Evolutionary conservation across 2,888 invertebrate genomes (phyloP), one percentile per base, ranked within the genome.

Genomic region (Drosophila ochracea): DNA sequence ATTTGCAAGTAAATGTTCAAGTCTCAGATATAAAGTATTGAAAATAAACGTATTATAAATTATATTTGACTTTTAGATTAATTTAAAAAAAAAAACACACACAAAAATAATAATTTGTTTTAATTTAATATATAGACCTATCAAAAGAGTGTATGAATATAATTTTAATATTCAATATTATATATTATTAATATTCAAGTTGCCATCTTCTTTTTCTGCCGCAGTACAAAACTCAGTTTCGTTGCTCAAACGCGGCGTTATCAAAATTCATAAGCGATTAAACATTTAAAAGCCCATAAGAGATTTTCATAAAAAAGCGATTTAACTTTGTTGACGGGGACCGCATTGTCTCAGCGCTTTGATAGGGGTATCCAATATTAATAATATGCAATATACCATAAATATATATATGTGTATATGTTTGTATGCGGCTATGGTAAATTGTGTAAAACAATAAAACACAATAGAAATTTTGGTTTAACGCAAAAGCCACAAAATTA

Each of bases 281-380:
- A 91, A 80, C 84, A 89, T 91, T 90, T 87, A 90, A 89, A 91
- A 86, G 83, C 79, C 91, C 84, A 90, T 89, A 78, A 76, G 89
- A 82, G 76, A 89, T 89, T 89, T 89, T 89, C 90, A 89, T 89
- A 89, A 91, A 90, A 90, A 90, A 89, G 13, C 89, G 76, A 89
- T 89, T 91, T 90, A 82, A 76, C 76, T 86, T 85, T 79, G 77
- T 70, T 85, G 67, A 30, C 61, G 57, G 57, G 41, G 37, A 37
- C 50, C 52, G 57, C 65, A 58, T 66, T 73, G 66, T 73, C 50
- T 59, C n/a, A 53, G 9, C 28, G 3, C 35, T 28, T 52, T n/a
- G 47, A 50, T 19, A 49, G 59, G 61, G 35, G 64, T 41, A 53
- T 52, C 28, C 55, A 28, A 63, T 68, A 78, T 80, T 82, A 78